Percentiles rank a stretch among this genome's conserved stretches.
Conservation (phyloP, 2,113 vertebrate species). For the Melanerpes formicivorus region DNA sequence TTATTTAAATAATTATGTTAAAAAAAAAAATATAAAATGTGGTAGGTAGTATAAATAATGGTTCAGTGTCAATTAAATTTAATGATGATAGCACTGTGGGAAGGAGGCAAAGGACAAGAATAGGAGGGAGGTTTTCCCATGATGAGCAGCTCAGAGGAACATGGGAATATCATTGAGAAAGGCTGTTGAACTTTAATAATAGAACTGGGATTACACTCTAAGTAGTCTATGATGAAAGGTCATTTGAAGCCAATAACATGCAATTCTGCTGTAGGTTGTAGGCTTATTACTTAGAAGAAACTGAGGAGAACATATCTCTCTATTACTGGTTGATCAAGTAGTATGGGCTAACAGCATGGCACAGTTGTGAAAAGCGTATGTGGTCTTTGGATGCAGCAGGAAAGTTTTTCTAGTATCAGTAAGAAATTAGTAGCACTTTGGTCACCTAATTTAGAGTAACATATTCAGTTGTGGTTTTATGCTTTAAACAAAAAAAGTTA, state of each 20-base stretch:
- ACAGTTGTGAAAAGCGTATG: not conserved
- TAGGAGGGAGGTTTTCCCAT: not conserved
- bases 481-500: not conserved
- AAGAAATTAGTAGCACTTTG: not conserved
- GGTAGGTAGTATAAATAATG: not conserved
- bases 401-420: not conserved
- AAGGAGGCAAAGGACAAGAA: not conserved
- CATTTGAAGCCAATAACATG: conserved; percentile 29
- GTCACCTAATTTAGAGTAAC: not conserved
- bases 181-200: conserved; percentile 2
- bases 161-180: not conserved
- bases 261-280: conserved; percentile 14
- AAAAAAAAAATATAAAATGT: not conserved
- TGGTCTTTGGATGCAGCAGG: not conserved
- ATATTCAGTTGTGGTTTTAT: not conserved
- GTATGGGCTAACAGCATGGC: not conserved
- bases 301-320: not conserved
- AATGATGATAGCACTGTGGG: not conserved
- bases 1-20: not conserved
- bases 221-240: not conserved
- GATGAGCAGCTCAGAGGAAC: not conserved
- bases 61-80: not conserved
- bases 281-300: conserved; percentile 15
- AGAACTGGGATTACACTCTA: conserved; percentile 17
- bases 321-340: not conserved